Conservation (phyloP, 1,140 invertebrate genomes). For the Tetramorium parvispinum region DNA sequence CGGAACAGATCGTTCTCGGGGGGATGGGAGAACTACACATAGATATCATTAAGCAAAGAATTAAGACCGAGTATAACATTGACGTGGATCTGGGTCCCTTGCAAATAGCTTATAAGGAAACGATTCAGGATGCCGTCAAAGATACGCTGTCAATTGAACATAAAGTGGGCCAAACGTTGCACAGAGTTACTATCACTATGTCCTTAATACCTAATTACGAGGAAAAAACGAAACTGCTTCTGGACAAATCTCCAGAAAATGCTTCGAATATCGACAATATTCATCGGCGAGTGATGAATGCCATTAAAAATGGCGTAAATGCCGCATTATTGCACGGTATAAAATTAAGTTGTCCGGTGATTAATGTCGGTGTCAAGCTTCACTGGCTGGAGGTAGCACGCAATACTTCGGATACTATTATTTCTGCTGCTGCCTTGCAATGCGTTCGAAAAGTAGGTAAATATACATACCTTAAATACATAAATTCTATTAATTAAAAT, state of each 20-base stretch:
- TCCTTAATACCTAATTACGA: conserved; percentile 85
- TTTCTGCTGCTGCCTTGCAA: conserved; percentile 92
- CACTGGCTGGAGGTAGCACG: conserved; percentile 91
- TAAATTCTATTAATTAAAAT: not conserved
- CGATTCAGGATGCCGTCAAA: conserved; percentile 85
- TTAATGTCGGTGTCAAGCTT: conserved; percentile 91
- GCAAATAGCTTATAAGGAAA: conserved; percentile 97
- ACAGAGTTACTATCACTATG: conserved; percentile 87
- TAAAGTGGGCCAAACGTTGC: conserved; percentile 88
- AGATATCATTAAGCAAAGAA: conserved; percentile 96
- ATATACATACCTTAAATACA: not conserved
- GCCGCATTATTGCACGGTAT: conserved; percentile 90
- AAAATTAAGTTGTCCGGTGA: conserved; percentile 90
- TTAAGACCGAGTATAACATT: conserved; percentile 95
- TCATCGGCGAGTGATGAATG: conserved; percentile 87
- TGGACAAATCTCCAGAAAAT: conserved; percentile 89
- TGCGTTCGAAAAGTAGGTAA: conserved; percentile 90
- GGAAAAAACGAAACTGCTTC: conserved; percentile 82
- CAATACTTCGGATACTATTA: conserved; percentile 91
- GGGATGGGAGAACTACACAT: conserved; percentile 99
- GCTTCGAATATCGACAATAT: conserved; percentile 88
- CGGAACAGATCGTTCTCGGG: conserved; percentile 94
- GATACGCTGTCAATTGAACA: conserved; percentile 88
- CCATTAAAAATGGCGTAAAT: conserved; percentile 88
- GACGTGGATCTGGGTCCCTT: conserved; percentile 96